Evolutionary conservation across 2,888 invertebrate genomes (phyloP), one percentile per base, ranked within the genome.

Genomic region (Rhogogaster chlorosoma): DNA sequence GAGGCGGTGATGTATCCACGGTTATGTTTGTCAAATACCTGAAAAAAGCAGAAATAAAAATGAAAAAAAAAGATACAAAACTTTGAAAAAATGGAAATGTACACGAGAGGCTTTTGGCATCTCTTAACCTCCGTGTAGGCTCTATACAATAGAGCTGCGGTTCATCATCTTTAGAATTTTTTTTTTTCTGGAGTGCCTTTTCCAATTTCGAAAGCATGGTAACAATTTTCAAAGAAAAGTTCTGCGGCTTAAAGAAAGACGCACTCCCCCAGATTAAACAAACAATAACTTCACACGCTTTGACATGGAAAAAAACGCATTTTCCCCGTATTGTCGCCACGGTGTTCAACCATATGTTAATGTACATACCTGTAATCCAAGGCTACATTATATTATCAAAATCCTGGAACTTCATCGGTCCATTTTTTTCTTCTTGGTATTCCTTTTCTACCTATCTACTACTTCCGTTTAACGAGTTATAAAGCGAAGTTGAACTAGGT

Each of bases 1-100:
- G 98, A 98, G 2, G 98, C 98, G 82, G 98, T 98, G 90, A 98
- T 98, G 92, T 98, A 98, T 0, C 98, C 98, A n/a, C 98, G 95
- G 94, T 98, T 98, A 91, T 98, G 98, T 90, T 98, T 98, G 93
- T 98, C 98, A 91, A 98, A 98, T 26, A 95, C 94, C 95, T 95
- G 92, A 36, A 92, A 92, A 89, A 85, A 77, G 29, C 32, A 36
- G 3, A 18, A 26, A 26, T 22, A 32, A 45, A 36, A 32, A 18
- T 22, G 9, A 12, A 22, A 22, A 38, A 22, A 18, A 18, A 22
- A 15, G 18, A 36, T 10, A 70, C 12, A 18, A 36, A 9, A 64
- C 10, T 26, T 12, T 36, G 36, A 36, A 36, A 67, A 29, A 7
- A 10, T 45, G 18, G 18, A 49, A 49, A 49, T 49, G 4, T 53